These are phyloP conservation scores for Heliangelus exortis DNA, from an alignment of 2,797 vertebrate species.

Conservation along the genomic window DNA sequence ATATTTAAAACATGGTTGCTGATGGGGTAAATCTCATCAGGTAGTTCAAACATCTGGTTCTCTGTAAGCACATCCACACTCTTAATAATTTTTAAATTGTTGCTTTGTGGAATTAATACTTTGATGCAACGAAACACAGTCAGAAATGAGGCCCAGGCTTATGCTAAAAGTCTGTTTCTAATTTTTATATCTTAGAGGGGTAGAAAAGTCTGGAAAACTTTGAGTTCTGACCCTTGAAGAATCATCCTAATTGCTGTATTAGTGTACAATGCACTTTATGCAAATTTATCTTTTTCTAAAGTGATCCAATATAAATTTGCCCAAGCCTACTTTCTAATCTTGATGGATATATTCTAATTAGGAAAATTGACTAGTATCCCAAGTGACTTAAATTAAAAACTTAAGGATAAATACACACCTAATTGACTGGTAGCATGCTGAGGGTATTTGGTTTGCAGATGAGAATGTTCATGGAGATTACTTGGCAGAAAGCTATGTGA, in stretches of 20 bases:
- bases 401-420: constrained; percentile 45
- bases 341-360: constrained; percentile 51
- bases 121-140: too few relatives aligned
- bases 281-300: constrained; percentile 7
- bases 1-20: too few relatives aligned
- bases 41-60: too few relatives aligned
- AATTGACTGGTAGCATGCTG: constrained; percentile 34
- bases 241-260: not conserved
- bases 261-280: not conserved
- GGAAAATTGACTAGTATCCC: constrained; percentile 27
- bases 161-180: not conserved
- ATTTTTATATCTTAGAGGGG: not conserved
- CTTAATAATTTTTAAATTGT: too few relatives aligned
- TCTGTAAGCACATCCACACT: too few relatives aligned
- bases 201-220: not conserved
- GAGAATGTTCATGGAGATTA: not conserved
- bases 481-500: not conserved
- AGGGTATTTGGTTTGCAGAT: constrained; percentile 50
- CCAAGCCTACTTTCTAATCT: constrained; percentile 23
- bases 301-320: constrained; percentile 10
- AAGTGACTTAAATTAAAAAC: constrained; percentile 52
- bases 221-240: not conserved
- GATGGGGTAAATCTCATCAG: too few relatives aligned
- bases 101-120: too few relatives aligned
- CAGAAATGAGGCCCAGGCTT: too few relatives aligned